Percentiles rank a stretch among this genome's conserved stretches.
phyloP scores from a whole-genome alignment of 2,888 invertebrate genomes.

The Calameuta filiformis region DNA sequence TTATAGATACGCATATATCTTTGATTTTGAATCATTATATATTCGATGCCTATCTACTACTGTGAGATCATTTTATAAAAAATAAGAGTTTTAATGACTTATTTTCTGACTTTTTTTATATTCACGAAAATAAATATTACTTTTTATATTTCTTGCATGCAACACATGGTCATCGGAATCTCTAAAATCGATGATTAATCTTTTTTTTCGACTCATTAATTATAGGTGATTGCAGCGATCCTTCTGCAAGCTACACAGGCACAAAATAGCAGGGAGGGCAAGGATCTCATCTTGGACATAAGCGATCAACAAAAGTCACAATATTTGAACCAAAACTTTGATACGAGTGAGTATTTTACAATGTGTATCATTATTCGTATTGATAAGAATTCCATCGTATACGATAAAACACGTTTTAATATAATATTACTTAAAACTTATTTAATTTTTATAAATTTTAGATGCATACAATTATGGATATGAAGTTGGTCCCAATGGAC shows the following conservation, averaged over 20 bases:
- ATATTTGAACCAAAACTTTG: slow-evolving; percentile 81
- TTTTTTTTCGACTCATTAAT: slow-evolving; percentile 3
- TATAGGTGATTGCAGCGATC: slow-evolving; percentile 65
- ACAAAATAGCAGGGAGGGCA: slow-evolving; percentile 56
- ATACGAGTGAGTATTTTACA: slow-evolving; percentile 73
- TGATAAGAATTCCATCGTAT: not conserved
- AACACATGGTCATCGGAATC: not conserved
- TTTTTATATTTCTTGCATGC: not conserved
- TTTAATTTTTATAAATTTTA: slow-evolving; percentile 51
- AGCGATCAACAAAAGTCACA: slow-evolving; percentile 79
- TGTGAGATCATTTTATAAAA: not conserved
- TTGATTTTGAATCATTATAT: not conserved
- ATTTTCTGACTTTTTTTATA: not conserved
- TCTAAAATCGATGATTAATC: not conserved
- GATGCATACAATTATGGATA: slow-evolving; percentile 83
- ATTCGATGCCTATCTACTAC: not conserved
- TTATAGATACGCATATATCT: not conserved
- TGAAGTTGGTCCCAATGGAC: slow-evolving; percentile 77
- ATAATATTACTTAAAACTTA: not conserved
- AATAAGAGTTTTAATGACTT: not conserved
- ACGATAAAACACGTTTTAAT: not conserved
- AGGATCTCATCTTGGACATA: slow-evolving; percentile 78
- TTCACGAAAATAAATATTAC: not conserved
- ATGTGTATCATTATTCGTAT: not conserved
- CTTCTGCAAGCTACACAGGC: slow-evolving; percentile 61